Conservation (phyloP, 2,113 vertebrate genomes). For the Cygnus atratus region DNA sequence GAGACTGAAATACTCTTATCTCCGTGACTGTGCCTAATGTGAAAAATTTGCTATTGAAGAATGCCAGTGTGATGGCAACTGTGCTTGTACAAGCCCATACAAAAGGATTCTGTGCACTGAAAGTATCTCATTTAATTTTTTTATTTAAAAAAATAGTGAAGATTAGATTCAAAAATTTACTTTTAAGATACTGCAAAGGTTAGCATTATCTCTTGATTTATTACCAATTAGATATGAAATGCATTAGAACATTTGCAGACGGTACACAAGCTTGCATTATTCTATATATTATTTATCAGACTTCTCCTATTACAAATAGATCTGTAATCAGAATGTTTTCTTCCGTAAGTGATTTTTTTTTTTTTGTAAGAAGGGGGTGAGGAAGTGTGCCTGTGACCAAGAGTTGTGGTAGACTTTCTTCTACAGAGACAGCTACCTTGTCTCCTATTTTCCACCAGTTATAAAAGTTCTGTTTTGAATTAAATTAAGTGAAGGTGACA, state of each 20-base stretch:
- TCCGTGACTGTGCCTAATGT: slow-evolving; percentile 56
- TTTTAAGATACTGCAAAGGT: background rate
- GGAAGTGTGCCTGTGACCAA: background rate
- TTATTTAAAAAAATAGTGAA: background rate
- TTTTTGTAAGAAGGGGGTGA: background rate
- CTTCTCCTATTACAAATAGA: slow-evolving; percentile 53
- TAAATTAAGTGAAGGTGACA: background rate
- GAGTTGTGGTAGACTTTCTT: background rate
- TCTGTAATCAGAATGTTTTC: slow-evolving; percentile 31
- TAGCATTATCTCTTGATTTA: background rate
- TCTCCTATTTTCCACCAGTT: background rate
- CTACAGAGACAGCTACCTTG: background rate
- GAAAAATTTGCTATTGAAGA: slow-evolving; percentile 51
- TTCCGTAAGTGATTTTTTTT: background rate
- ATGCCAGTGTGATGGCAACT: slow-evolving; percentile 25
- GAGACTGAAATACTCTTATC: slow-evolving; percentile 42
- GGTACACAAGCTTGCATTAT: slow-evolving; percentile 35
- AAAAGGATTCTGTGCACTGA: background rate
- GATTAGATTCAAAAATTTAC: background rate
- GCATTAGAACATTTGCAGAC: slow-evolving; percentile 44
- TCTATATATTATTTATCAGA: slow-evolving; percentile 63
- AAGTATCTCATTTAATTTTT: background rate
- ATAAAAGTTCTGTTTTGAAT: background rate
- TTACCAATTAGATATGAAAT: slow-evolving; percentile 24
- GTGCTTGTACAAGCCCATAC: background rate